A percentile compares a stretch with the other conserved stretches of the same genome.
phyloP scores from a whole-genome alignment of 2,797 vertebrate species.

The Halcyon smyrnensis region DNA sequence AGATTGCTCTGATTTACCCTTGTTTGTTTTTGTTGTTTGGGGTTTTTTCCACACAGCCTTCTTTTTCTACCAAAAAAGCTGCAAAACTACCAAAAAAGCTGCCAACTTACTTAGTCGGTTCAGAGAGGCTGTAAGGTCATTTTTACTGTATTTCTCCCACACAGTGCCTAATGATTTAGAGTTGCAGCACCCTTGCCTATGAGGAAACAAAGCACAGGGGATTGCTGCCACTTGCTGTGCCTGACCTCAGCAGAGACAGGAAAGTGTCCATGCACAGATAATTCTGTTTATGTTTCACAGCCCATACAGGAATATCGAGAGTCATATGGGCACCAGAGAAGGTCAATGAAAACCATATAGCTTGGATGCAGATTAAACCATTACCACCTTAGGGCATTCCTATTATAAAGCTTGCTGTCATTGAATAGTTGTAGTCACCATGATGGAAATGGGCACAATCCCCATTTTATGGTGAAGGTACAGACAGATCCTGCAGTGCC shows the following conservation, averaged over 20 bases:
- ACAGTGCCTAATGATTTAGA: background rate
- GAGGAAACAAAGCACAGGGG: conserved; percentile 13
- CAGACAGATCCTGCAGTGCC: accelerated
- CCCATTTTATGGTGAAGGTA: background rate
- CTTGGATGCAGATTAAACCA: background rate
- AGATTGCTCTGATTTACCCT: background rate
- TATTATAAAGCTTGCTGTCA: background rate
- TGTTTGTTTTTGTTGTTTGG: no score
- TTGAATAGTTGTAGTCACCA: background rate
- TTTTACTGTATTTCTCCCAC: background rate
- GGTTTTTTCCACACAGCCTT: background rate
- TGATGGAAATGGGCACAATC: background rate
- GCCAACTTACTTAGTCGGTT: background rate
- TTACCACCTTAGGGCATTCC: background rate
- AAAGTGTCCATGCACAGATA: background rate
- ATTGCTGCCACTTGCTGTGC: background rate
- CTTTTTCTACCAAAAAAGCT: background rate
- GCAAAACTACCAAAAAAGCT: background rate
- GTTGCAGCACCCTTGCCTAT: background rate
- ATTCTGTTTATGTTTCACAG: background rate
- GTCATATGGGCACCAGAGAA: background rate
- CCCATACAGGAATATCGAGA: background rate
- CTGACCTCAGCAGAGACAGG: background rate
- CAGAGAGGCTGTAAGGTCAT: background rate
- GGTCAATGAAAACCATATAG: background rate